Percentiles rank a stretch among this genome's conserved stretches.
Conservation (phyloP, 1,140 invertebrate species). For the Calephelis virginiensis region DNA sequence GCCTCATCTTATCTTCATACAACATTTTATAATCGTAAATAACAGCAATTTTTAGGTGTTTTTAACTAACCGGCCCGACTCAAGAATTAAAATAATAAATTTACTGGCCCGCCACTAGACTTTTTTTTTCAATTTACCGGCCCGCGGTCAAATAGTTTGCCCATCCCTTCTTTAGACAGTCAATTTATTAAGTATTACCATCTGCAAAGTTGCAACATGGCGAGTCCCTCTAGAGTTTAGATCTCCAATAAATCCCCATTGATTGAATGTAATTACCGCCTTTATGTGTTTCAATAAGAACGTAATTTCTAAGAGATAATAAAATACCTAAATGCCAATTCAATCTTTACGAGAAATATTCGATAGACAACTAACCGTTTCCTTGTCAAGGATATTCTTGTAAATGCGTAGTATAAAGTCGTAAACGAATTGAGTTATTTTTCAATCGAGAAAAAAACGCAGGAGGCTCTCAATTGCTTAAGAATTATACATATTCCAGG, state of each 20-base stretch:
- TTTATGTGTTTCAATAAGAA: conserved; percentile 8
- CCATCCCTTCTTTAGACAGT: neutral
- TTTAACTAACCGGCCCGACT: no score
- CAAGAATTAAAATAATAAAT: no score
- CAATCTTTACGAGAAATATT: neutral
- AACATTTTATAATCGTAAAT: no score
- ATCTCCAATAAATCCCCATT: neutral
- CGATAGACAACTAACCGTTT: neutral
- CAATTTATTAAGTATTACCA: neutral
- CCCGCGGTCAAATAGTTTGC: no score
- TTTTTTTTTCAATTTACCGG: no score
- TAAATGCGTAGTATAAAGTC: neutral
- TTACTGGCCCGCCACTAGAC: no score
- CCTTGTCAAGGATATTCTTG: neutral
- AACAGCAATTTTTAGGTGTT: no score
- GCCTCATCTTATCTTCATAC: no score
- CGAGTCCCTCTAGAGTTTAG: neutral
- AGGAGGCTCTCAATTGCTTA: no score
- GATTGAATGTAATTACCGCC: neutral
- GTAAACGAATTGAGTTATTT: no score
- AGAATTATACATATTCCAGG: no score
- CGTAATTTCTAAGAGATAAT: conserved; percentile 12
- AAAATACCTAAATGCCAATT: conserved; percentile 9
- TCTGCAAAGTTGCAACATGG: neutral
- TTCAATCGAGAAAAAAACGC: no score